phyloP scores from a whole-genome alignment of 2,113 vertebrate species.

The Lagopus leucura region DNA sequence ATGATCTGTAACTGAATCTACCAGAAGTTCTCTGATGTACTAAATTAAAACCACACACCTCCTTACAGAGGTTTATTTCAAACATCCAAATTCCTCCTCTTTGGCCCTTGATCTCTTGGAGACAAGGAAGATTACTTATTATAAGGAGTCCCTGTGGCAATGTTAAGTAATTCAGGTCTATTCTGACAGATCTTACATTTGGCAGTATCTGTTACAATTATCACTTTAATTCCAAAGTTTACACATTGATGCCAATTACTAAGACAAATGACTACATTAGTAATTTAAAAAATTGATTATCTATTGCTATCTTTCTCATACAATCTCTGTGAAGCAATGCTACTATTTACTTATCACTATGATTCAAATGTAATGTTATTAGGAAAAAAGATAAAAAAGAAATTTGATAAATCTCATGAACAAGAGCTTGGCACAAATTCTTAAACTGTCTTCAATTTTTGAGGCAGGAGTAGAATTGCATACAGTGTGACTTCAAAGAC shows the following conservation, averaged over 20 bases:
- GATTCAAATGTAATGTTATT: background rate
- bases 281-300: background rate
- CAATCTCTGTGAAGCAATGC: background rate
- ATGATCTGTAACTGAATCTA: background rate
- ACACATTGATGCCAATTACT: background rate
- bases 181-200: background rate
- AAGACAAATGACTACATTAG: background rate
- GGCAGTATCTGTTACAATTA: background rate
- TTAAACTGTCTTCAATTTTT: background rate
- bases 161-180: background rate
- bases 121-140: background rate
- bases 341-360: background rate
- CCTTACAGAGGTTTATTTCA: background rate
- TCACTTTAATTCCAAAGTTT: background rate
- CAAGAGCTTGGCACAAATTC: background rate
- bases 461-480: background rate
- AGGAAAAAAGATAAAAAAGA: background rate
- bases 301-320: background rate
- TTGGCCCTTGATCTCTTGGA: background rate
- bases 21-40: background rate
- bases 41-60: background rate
- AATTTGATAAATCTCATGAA: background rate
- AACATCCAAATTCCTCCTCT: background rate
- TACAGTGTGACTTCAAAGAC: background rate
- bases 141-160: rapidly evolving